Evolutionary conservation across 2,797 vertebrate species (phyloP).

Genomic region (Pitangus sulphuratus): DNA sequence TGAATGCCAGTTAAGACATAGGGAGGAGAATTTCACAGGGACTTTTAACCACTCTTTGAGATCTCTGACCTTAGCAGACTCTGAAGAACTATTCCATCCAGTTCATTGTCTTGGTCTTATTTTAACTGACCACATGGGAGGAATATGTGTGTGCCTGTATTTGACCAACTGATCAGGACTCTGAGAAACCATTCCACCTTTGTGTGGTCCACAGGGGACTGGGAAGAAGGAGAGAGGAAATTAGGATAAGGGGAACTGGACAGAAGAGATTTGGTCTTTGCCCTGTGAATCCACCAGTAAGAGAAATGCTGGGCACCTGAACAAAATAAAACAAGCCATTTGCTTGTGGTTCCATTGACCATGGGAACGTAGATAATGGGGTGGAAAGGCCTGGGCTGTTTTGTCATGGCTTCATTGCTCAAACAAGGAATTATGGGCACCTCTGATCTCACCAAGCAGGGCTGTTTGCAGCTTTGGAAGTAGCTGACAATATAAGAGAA

Average conservation of each 20-base stretch:
- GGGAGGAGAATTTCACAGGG: neutral
- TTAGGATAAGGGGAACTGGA: neutral
- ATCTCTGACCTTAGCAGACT: neutral
- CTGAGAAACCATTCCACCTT: neutral
- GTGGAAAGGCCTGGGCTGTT: constrained; percentile 26
- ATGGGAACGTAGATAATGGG: constrained; percentile 48
- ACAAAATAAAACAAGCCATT: constrained; percentile 31
- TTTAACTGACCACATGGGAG: neutral
- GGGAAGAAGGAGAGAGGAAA: neutral
- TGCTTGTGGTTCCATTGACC: constrained; percentile 51
- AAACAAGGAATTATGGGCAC: neutral
- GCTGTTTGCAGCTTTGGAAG: neutral
- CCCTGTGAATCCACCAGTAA: neutral
- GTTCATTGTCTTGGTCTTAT: neutral
- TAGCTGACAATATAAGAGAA: neutral
- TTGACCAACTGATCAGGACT: neutral
- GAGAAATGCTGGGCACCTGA: constrained; percentile 37
- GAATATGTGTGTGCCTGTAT: neutral
- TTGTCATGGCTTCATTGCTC: constrained; percentile 54
- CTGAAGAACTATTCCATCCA: neutral
- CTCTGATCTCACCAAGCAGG: neutral
- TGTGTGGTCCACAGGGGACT: neutral
- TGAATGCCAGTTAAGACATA: neutral
- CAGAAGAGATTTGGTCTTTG: constrained; percentile 17
- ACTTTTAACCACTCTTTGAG: neutral